Conservation (phyloP, 2,888 invertebrate species). For the Dasypogon diadema region DNA sequence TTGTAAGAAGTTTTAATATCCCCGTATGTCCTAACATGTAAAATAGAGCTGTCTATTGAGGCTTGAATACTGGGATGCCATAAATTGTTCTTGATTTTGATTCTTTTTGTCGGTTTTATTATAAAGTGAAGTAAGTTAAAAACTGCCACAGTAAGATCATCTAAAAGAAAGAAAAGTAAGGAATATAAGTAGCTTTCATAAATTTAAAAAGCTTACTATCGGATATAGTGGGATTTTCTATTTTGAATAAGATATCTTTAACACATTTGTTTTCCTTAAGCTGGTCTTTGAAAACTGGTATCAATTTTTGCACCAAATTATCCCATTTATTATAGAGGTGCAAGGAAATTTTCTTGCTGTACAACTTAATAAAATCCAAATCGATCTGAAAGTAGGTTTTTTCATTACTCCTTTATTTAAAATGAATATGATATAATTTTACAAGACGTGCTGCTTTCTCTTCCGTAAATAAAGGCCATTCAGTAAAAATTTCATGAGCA, state of each 20-base stretch:
- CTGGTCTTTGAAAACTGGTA: no score
- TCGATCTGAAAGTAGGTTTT: not conserved
- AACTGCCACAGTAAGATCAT: not conserved
- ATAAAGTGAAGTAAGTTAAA: not conserved
- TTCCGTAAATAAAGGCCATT: not conserved
- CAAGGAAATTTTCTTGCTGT: not conserved
- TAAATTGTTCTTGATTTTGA: no score
- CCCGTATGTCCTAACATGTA: no score
- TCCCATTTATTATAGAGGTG: constrained; percentile 3
- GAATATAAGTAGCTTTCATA: no score
- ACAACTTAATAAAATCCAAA: not conserved
- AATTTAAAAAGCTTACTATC: no score
- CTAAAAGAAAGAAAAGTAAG: not conserved
- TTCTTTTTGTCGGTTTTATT: not conserved
- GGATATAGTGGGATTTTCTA: no score
- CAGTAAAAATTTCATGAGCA: not conserved
- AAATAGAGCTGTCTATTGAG: no score
- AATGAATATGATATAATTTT: not conserved
- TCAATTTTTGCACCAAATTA: no score
- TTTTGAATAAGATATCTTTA: no score
- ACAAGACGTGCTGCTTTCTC: constrained; percentile 1
- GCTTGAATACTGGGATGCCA: no score
- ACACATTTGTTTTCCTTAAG: no score
- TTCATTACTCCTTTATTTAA: not conserved
- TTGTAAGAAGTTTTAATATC: no score